Evolutionary conservation across 1,140 invertebrate species (phyloP), one percentile per base, ranked within the genome.

Genomic region (Zaprionus ornatus): DNA sequence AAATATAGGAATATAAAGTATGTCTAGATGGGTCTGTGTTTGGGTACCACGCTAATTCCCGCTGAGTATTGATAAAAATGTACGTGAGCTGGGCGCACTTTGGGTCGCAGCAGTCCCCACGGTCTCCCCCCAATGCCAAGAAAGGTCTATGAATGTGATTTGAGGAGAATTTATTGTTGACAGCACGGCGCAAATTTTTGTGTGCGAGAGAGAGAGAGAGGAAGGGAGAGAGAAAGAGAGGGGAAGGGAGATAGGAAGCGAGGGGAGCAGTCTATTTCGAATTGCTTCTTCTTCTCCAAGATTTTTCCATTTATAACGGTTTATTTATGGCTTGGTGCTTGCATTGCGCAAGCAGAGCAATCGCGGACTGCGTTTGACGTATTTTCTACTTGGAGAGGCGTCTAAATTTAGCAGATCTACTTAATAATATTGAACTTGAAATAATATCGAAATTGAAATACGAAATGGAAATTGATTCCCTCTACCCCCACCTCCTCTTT

Each of bases 271-370:
- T 45, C 7, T 52, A 13, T 17, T 64, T 64, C 21, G 19, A 65
- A 12, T 65, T 40, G 12, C 5, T 55, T 64, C 12, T 21, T 15
- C 37, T 52, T 23, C 66, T 32, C 29, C 25, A 52, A 50, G 50
- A 17, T 56, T 73, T 45, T 80, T 84, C 71, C 69, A 82, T 82
- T 79, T 66, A 82, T 69, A 79, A 66, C 77, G 77, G 74, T 78
- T 82, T 85, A 85, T 85, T 85, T 86, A 82, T 86, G 82, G 74
- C n/a, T 3, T n/a, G 6, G 27, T n/a, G 73, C 27, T 17, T 60
- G 48, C 65, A 64, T 50, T 50, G 45, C 45, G 45, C 45, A 50
- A 50, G 45, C 10, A 23, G 45, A 13, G 45, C 45, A 13, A 45
- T 17, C 40, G 40, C 40, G 12, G 9, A 32, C 17, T 72, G 27